A percentile compares a stretch with the other conserved stretches of the same genome.
These are phyloP conservation scores for Rhopalosiphum nymphaeae DNA, from an alignment of 2,888 invertebrate species.

Conservation along the genomic window DNA sequence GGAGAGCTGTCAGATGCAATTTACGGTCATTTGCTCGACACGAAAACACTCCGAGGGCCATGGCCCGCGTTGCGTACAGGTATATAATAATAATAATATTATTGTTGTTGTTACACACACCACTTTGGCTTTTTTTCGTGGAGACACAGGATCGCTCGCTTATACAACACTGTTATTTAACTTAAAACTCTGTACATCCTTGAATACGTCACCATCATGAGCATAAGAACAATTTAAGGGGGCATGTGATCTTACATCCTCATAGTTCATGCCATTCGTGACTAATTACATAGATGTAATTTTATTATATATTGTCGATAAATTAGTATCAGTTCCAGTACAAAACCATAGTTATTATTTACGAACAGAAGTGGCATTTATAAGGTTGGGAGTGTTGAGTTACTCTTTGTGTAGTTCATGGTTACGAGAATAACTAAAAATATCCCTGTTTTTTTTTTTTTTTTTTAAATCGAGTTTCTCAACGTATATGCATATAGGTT, in stretches of 20 bases:
- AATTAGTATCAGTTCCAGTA: too few species aligned
- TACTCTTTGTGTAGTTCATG: too few species aligned
- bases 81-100: background rate
- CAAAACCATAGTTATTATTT: too few species aligned
- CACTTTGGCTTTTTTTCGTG: background rate
- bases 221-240: too few species aligned
- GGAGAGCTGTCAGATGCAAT: constrained; percentile 53
- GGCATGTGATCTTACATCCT: too few species aligned
- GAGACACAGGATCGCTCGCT: background rate
- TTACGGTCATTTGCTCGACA: constrained; percentile 11
- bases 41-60: background rate
- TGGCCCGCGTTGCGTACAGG: background rate
- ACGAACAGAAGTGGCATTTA: too few species aligned
- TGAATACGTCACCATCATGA: background rate
- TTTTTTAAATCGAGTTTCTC: background rate
- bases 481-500: background rate
- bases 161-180: background rate
- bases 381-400: too few species aligned
- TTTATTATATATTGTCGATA: too few species aligned
- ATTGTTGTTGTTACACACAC: background rate
- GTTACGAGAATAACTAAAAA: background rate
- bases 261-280: too few species aligned
- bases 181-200: background rate
- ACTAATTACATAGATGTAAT: too few species aligned
- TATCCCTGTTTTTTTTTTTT: background rate